Conservation (phyloP, 2,113 vertebrate species). For the Meleagris gallopavo region DNA sequence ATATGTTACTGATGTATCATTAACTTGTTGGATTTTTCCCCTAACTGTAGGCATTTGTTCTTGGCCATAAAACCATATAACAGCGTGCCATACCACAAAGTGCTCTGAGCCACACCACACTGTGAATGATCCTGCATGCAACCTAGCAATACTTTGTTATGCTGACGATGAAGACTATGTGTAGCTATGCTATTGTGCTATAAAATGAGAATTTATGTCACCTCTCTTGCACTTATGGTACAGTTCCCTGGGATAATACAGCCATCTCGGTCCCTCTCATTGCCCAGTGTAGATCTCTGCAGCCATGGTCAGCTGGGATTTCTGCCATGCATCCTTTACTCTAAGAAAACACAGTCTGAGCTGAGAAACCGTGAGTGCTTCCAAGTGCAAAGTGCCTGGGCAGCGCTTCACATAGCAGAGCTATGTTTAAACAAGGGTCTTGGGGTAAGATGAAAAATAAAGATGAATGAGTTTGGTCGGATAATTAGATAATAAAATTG, state of each 20-base stretch:
- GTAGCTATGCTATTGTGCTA: neutral
- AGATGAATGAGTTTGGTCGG: conserved; percentile 37
- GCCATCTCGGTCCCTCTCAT: neutral
- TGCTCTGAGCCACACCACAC: neutral
- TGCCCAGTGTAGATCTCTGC: neutral
- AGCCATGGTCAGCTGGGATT: neutral
- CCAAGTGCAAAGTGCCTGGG: neutral
- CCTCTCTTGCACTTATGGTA: neutral
- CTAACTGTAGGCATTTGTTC: neutral
- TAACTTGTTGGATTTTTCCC: neutral
- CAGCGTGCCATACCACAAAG: neutral
- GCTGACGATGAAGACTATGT: neutral
- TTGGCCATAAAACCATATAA: neutral
- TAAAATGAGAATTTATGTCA: neutral
- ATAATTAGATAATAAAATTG: conserved; percentile 62
- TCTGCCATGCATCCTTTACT: neutral
- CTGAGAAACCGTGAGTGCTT: neutral
- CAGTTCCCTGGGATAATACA: neutral
- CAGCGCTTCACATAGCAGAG: conserved; percentile 16
- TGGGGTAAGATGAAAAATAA: conserved; percentile 47
- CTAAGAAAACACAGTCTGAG: neutral
- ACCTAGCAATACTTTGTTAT: accelerated
- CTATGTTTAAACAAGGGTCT: neutral
- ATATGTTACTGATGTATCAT: neutral
- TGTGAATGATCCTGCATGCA: neutral